These are phyloP conservation scores for Dascillus cervinus DNA, from an alignment of 2,888 invertebrate species.

Conservation along the genomic window DNA sequence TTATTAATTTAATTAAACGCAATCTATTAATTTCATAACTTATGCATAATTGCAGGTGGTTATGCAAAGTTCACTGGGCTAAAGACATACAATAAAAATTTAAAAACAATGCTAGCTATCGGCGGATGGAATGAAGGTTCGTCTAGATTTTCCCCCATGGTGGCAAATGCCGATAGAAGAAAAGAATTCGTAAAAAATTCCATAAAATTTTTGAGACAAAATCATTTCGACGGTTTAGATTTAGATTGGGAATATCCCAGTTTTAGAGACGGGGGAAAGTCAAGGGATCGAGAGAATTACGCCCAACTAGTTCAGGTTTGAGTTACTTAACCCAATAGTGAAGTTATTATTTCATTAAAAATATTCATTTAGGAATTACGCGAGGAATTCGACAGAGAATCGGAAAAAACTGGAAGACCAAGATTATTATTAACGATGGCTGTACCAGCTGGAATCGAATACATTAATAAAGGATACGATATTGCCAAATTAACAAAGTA, in stretches of 20 bases:
- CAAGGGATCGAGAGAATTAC: constrained; percentile 81
- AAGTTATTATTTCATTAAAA: neutral
- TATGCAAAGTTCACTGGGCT: constrained; percentile 90
- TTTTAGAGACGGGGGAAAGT: constrained; percentile 71
- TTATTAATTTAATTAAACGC: too few species aligned
- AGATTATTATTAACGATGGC: constrained; percentile 84
- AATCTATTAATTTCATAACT: too few species aligned
- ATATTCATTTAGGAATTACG: constrained; percentile 59
- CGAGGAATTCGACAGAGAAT: constrained; percentile 82
- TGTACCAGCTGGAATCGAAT: constrained; percentile 88
- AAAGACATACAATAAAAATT: constrained; percentile 85
- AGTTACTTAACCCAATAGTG: neutral
- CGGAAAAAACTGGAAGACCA: constrained; percentile 72
- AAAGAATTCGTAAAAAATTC: constrained; percentile 77
- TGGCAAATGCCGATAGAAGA: constrained; percentile 67
- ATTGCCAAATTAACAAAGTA: constrained; percentile 77
- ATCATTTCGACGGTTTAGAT: constrained; percentile 89
- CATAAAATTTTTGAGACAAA: constrained; percentile 79
- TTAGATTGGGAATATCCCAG: constrained; percentile 89
- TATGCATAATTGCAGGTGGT: constrained; percentile 64
- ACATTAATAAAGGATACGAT: constrained; percentile 90
- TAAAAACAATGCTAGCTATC: constrained; percentile 86
- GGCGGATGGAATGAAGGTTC: constrained; percentile 95
- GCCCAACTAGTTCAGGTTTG: constrained; percentile 70
- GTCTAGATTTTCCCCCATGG: constrained; percentile 78